Evolutionary conservation across 2,888 invertebrate genomes (phyloP).

Genomic region (Dermolepida albohirtum): DNA sequence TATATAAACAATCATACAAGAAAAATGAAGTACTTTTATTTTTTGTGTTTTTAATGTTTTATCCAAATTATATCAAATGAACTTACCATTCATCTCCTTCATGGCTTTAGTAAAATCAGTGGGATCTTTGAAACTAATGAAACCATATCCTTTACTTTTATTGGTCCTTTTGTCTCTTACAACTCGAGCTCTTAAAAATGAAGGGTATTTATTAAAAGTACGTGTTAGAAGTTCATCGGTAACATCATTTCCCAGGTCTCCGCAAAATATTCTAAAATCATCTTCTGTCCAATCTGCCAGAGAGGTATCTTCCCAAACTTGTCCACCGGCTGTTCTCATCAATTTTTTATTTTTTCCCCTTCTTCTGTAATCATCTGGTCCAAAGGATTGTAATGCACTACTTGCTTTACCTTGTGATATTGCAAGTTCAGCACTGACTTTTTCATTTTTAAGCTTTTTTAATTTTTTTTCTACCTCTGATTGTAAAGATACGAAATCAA

Average conservation of each 20-base stretch:
- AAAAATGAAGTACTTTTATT: too few relatives aligned
- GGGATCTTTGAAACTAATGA: slow-evolving; percentile 98
- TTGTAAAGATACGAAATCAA: slow-evolving; percentile 69
- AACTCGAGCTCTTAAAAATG: slow-evolving; percentile 95
- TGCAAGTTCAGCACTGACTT: slow-evolving; percentile 74
- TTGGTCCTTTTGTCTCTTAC: slow-evolving; percentile 96
- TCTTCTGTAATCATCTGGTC: slow-evolving; percentile 67
- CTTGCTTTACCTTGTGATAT: slow-evolving; percentile 74
- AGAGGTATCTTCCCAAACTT: slow-evolving; percentile 96
- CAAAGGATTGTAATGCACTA: slow-evolving; percentile 70
- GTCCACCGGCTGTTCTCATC: slow-evolving; percentile 92
- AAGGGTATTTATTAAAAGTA: slow-evolving; percentile 93
- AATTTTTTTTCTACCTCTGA: slow-evolving; percentile 71
- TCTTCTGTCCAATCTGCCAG: slow-evolving; percentile 97
- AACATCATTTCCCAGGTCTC: slow-evolving; percentile 99
- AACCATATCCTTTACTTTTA: slow-evolving; percentile 99
- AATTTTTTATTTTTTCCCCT: slow-evolving; percentile 72
- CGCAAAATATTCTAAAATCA: slow-evolving; percentile 98
- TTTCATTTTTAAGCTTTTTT: slow-evolving; percentile 75
- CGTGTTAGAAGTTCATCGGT: slow-evolving; percentile 97
- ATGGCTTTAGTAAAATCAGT: slow-evolving; percentile 98
- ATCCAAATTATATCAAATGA: too few relatives aligned
- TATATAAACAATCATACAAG: too few relatives aligned
- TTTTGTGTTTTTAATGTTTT: too few relatives aligned
- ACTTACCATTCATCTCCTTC: slow-evolving; percentile 98